phyloP scores from a whole-genome alignment of 1,140 invertebrate species.

The Notospermus geniculatus region DNA sequence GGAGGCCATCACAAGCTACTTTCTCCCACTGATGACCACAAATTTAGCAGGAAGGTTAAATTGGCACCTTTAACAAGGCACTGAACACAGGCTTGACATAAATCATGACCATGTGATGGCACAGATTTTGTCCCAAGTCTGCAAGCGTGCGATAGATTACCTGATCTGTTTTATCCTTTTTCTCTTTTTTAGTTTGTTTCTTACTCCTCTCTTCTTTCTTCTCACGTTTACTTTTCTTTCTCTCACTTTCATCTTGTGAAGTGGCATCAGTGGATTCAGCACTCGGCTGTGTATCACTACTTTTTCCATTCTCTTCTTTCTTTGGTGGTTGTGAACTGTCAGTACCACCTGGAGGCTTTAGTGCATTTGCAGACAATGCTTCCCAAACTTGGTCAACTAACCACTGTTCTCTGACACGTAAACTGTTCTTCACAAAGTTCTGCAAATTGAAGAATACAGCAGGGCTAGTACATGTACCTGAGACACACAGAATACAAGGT shows the following conservation, averaged over 20 bases:
- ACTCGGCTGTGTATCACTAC: not conserved
- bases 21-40: too few species aligned
- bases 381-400: constrained; percentile 44
- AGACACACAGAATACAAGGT: not conserved
- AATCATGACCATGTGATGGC: too few species aligned
- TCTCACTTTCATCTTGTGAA: constrained; percentile 12
- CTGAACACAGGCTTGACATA: too few species aligned
- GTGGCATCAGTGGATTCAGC: not conserved
- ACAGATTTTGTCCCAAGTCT: too few species aligned
- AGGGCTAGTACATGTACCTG: not conserved
- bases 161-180: constrained; percentile 18
- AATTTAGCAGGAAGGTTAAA: too few species aligned
- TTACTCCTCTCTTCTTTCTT: constrained; percentile 19
- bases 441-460: constrained; percentile 23
- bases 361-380: constrained; percentile 27
- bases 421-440: constrained; percentile 58
- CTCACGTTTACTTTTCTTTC: constrained; percentile 28
- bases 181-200: constrained; percentile 21
- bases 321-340: not conserved
- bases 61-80: too few species aligned
- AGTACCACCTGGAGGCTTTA: not conserved
- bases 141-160: too few species aligned
- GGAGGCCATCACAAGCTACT: too few species aligned
- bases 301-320: not conserved
- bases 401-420: constrained; percentile 33